Evolutionary conservation across 2,888 invertebrate genomes (phyloP).

Genomic region (Drosophila bunnanda): DNA sequence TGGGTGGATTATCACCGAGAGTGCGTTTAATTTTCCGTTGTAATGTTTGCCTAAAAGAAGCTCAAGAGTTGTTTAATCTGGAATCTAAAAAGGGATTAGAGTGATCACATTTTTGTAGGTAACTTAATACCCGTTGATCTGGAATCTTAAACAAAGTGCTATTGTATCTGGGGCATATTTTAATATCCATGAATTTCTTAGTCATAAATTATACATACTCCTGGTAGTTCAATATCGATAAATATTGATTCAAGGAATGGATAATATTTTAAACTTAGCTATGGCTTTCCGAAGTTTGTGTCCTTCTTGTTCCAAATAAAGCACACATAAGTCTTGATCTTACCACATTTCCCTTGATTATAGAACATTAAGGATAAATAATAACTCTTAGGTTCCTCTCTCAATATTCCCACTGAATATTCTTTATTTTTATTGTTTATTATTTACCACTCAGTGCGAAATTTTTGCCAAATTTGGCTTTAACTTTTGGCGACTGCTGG

Average conservation of each 20-base stretch:
- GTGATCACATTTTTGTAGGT: neutral
- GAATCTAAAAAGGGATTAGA: no score
- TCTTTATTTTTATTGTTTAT: neutral
- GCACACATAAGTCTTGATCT: no score
- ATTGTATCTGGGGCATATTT: no score
- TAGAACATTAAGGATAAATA: neutral
- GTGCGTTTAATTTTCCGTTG: neutral
- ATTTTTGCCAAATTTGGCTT: neutral
- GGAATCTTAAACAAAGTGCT: neutral
- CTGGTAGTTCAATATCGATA: no score
- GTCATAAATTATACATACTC: no score
- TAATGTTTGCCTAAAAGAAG: neutral
- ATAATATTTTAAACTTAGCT: no score
- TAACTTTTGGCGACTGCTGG: neutral
- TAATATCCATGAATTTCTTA: no score
- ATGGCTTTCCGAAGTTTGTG: no score
- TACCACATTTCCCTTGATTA: no score
- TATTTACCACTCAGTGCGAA: neutral
- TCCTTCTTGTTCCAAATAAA: no score
- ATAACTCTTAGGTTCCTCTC: no score
- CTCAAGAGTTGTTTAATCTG: neutral
- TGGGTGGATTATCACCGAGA: conserved; percentile 21
- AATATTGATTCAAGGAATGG: no score
- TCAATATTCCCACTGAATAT: neutral
- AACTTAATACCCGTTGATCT: neutral